A percentile compares a stretch with the other conserved stretches of the same genome.
Evolutionary conservation across 2,113 vertebrate species (phyloP).

Genomic region (Scopus umbretta): DNA sequence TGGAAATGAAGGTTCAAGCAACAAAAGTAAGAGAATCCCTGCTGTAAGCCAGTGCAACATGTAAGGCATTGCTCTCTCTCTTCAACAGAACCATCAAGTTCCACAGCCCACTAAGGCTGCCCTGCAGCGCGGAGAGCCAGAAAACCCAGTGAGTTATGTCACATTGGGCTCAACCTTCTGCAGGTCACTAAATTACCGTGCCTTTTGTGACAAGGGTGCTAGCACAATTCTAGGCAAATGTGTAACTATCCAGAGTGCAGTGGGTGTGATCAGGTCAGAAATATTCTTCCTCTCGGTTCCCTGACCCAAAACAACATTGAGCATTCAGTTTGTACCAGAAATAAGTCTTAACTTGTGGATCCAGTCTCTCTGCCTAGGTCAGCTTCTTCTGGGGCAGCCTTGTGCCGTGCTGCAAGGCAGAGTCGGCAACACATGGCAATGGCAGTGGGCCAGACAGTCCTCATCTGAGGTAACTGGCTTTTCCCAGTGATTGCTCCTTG

Average conservation of each 20-base stretch:
- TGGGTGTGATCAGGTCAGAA: neutral
- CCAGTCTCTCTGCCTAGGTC: neutral
- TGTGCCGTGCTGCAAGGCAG: neutral
- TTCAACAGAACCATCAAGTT: neutral
- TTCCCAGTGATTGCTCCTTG: neutral
- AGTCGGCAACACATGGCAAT: fast-evolving
- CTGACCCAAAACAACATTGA: neutral
- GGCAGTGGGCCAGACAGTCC: neutral
- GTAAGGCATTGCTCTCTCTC: neutral
- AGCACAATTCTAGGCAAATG: neutral
- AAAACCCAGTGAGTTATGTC: neutral
- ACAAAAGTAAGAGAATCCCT: neutral
- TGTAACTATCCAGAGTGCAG: neutral
- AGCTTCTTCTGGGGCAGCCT: neutral
- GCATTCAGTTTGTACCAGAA: neutral
- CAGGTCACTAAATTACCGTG: neutral
- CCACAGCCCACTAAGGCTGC: neutral
- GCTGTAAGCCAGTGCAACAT: neutral
- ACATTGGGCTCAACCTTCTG: neutral
- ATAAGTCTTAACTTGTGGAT: neutral
- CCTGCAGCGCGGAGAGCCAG: neutral
- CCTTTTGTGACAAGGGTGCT: neutral
- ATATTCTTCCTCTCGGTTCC: neutral
- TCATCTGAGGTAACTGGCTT: neutral
- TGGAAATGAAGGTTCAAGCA: neutral